Evolutionary conservation across 37 sponge, comb jelly and placozoan genomes (phyloP).

Genomic region (Eunapius fragilis): DNA sequence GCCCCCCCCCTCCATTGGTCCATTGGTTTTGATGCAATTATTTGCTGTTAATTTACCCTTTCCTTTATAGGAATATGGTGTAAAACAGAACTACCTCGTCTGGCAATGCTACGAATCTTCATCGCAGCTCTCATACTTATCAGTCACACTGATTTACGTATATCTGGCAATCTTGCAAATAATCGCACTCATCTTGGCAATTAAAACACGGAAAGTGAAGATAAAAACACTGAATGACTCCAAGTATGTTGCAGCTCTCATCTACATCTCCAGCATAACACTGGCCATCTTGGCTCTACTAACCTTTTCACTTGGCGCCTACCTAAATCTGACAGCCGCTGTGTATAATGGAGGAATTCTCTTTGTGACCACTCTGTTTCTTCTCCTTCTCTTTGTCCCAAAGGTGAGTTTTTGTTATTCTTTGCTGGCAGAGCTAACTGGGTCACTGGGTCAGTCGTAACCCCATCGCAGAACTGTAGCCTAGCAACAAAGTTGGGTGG

Average conservation of each 20-base stretch:
- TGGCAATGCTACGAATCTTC: conserved; percentile 10
- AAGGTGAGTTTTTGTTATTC: conserved; percentile 9
- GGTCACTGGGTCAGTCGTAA: too few species aligned
- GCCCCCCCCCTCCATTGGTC: too few species aligned
- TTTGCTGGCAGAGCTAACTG: too few species aligned
- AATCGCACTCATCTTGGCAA: conserved; percentile 22
- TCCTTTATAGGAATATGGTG: background rate
- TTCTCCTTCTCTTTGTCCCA: conserved; percentile 36
- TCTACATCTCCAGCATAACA: conserved; percentile 42
- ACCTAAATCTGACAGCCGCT: conserved; percentile 18
- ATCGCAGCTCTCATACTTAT: background rate
- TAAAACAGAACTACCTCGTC: background rate
- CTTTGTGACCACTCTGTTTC: conserved; percentile 8
- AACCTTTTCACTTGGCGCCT: conserved; percentile 1
- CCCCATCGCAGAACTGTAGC: too few species aligned
- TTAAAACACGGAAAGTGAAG: conserved; percentile 48
- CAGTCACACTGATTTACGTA: background rate
- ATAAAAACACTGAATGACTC: conserved; percentile 50
- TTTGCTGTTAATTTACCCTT: background rate
- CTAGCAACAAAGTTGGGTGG: too few species aligned
- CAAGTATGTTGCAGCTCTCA: conserved; percentile 36
- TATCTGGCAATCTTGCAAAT: conserved; percentile 35
- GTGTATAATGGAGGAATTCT: conserved; percentile 6
- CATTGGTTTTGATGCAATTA: background rate
- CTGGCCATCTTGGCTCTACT: conserved; percentile 10